Conservation (phyloP, 2,113 vertebrate species). For the Montifringilla adamsi region DNA sequence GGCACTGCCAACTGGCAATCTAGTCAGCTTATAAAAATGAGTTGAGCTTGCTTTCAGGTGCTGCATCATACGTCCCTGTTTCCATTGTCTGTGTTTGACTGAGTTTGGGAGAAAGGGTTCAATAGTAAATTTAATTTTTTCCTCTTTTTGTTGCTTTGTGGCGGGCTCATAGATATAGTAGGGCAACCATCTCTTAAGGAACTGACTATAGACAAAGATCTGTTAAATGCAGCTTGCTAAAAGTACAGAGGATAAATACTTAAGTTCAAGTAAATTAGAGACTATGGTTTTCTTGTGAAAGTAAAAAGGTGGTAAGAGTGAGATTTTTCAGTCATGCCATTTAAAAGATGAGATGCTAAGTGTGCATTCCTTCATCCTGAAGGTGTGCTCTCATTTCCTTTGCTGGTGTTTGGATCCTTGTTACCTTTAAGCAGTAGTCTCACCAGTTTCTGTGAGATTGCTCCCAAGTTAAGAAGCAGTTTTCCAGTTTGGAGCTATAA, state of each 20-base stretch:
- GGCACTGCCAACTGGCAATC: background rate
- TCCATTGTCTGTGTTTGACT: background rate
- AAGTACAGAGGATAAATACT: background rate
- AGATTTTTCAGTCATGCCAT: background rate
- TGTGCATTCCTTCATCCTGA: background rate
- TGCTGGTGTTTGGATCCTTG: background rate
- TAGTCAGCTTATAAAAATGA: background rate
- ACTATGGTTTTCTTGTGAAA: background rate
- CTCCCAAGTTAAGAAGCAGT: background rate
- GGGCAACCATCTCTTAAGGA: background rate
- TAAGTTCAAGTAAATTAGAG: background rate
- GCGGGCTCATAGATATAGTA: rapidly evolving
- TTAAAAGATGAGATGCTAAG: background rate
- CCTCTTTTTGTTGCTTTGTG: background rate
- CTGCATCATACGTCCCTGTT: background rate
- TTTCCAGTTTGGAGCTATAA: background rate
- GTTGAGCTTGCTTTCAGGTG: background rate
- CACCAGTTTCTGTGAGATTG: background rate
- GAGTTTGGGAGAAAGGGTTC: background rate
- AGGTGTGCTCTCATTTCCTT: background rate
- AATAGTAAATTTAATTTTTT: background rate
- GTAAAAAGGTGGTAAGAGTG: background rate
- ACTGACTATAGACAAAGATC: background rate
- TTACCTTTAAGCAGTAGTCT: background rate
- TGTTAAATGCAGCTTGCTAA: background rate